A percentile compares a stretch with the other conserved stretches of the same genome.
Evolutionary conservation across 1,140 invertebrate species (phyloP).

Genomic region (Drosophila parabipectinata): DNA sequence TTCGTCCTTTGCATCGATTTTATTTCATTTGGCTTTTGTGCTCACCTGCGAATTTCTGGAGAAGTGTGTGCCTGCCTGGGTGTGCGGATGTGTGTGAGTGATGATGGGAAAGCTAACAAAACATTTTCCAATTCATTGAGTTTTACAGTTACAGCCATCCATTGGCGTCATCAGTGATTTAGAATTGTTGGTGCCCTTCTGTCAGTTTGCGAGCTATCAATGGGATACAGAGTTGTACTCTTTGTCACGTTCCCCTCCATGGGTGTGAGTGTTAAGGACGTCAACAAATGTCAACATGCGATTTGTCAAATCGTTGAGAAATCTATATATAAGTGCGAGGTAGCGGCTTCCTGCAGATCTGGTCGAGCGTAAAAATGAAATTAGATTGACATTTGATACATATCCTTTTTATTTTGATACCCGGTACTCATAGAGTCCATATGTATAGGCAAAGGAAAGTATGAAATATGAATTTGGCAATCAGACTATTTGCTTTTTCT

Average conservation of each 20-base stretch:
- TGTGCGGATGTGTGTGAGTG: conserved; percentile 57
- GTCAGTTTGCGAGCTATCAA: conserved; percentile 32
- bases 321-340: conserved; percentile 44
- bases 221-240: conserved; percentile 53
- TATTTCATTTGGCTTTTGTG: conserved; percentile 47
- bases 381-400: conserved; percentile 83
- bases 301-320: conserved; percentile 82
- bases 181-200: conserved; percentile 35
- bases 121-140: conserved; percentile 84
- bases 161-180: conserved; percentile 60
- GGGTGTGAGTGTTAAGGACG: conserved; percentile 33
- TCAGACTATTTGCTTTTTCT: too few species aligned
- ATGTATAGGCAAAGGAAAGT: not conserved
- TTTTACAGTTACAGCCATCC: conserved; percentile 71
- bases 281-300: conserved; percentile 80
- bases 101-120: conserved; percentile 77
- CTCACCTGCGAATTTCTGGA: conserved; percentile 19
- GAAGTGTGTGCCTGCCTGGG: not conserved
- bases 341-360: conserved; percentile 38
- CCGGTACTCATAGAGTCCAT: not conserved
- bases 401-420: conserved; percentile 27
- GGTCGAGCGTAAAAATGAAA: conserved; percentile 80
- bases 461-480: too few species aligned
- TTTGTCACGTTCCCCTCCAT: conserved; percentile 48
- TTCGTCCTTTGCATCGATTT: conserved; percentile 42